Base-by-base conservation (phyloP, 2,888 invertebrate genomes). In the Chymomyza fuscimana region DNA sequence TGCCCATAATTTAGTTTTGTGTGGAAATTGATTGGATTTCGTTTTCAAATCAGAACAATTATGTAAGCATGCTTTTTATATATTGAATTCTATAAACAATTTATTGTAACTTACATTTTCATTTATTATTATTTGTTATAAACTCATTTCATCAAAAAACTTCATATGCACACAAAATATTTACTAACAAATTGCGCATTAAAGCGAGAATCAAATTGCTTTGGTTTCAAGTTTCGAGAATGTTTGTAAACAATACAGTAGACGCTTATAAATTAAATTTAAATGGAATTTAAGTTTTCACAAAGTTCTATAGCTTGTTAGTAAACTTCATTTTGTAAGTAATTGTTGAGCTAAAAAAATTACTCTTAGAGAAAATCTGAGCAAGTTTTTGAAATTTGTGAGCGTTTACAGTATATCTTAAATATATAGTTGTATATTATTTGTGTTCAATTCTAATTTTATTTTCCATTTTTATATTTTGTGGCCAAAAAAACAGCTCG, bases 21-120 rank as follows among this genome's bases (percentile, higher is more conserved):
- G 78, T 85, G 77, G 77, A 76, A 89, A 86, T 86, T 83, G 87
- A 78, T 87, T 88, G 87, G 87, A 89, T 90, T 89, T 88, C 85
- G 79, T 90, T 89, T 89, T 88, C 81, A 88, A 87, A 89, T 54
- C 54, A 54, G 54, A 86, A 52, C 67, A 80, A 88, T 84, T 89
- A 89, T 88, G 91, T 91, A 91, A 91, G 91, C 91, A 91, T 91
- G 91, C 90, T 86, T 90, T 80, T 84, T 79, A 76, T 67, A 76
- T 67, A 25, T 25, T n/a, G 22, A 59, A 32, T 22, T 54, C 22
- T 77, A 75, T 78, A 71, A 46, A 72, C 75, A 73, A 77, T 81
- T 81, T 73, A 74, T 74, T 76, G 74, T 68, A 73, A 71, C 73
- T 72, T 65, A 68, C 51, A 40, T 65, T 62, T 54, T 62, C 40